Percentiles rank a stretch among this genome's conserved stretches.
phyloP scores from a whole-genome alignment of 2,888 invertebrate species.

The Drosophila cyrtoloma region DNA sequence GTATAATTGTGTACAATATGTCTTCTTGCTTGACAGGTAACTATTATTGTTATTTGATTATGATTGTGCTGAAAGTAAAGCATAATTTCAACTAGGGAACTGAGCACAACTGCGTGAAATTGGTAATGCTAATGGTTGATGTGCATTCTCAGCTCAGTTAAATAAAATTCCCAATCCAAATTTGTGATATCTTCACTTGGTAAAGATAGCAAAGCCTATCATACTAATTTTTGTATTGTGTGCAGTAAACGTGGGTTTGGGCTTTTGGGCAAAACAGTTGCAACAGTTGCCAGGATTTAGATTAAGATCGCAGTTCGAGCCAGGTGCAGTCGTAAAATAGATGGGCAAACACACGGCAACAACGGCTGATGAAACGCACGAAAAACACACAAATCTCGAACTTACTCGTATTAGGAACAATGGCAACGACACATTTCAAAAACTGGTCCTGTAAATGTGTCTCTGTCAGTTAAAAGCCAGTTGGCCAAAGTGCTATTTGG shows the following conservation, averaged over 20 bases:
- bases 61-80: background rate
- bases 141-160: background rate
- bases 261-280: background rate
- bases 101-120: background rate
- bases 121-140: background rate
- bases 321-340: background rate
- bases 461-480: background rate
- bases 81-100: background rate
- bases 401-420: constrained; percentile 15
- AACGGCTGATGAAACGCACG: background rate
- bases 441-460: constrained; percentile 8
- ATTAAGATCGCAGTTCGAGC: background rate
- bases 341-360: background rate
- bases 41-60: background rate
- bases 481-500: constrained; percentile 39
- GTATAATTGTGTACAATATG: background rate
- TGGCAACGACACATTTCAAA: constrained; percentile 3
- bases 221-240: too few species aligned
- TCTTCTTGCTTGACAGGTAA: background rate
- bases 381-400: constrained; percentile 45
- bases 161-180: background rate
- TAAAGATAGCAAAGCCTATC: background rate
- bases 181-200: background rate
- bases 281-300: background rate
- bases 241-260: background rate